These are phyloP conservation scores for Catharus bicknelli DNA, from an alignment of 2,113 vertebrate genomes.

Conservation along the genomic window DNA sequence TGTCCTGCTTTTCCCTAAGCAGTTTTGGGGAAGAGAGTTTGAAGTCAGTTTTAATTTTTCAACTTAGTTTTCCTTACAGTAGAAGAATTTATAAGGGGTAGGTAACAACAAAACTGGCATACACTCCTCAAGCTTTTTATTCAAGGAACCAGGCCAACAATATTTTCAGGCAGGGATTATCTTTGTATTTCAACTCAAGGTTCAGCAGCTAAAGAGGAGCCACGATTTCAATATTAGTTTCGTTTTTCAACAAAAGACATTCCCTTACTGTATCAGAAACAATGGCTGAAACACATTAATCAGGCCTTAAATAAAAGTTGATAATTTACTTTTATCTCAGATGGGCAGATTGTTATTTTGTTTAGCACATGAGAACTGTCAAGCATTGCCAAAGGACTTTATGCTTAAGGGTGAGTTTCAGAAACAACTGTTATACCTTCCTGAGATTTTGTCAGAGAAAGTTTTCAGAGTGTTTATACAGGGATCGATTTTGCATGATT, in stretches of 20 bases:
- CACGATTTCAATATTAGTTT: constrained; percentile 35
- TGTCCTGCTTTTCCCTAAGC: background rate
- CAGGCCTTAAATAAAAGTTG: constrained; percentile 72
- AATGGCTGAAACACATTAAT: constrained; percentile 61
- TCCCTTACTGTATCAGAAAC: constrained; percentile 21
- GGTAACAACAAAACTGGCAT: background rate
- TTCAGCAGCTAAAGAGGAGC: constrained; percentile 13
- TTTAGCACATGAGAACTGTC: constrained; percentile 73
- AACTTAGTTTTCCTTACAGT: background rate
- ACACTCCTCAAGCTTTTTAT: background rate
- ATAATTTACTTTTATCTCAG: constrained; percentile 80
- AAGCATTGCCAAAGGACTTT: constrained; percentile 57
- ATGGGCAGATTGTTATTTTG: constrained; percentile 74
- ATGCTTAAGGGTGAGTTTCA: constrained; percentile 65
- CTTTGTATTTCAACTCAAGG: constrained; percentile 27
- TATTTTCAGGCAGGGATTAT: constrained; percentile 13
- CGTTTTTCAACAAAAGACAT: constrained; percentile 59
- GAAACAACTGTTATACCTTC: constrained; percentile 73
- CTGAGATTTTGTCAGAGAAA: constrained; percentile 62
- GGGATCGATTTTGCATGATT: constrained; percentile 57
- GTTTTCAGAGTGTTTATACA: constrained; percentile 70
- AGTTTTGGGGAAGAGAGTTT: background rate
- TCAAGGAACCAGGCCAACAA: background rate
- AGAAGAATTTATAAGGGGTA: background rate
- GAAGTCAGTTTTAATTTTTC: background rate